Base-by-base conservation (phyloP, 1,140 invertebrate species). In the Pogonus chalceus region DNA sequence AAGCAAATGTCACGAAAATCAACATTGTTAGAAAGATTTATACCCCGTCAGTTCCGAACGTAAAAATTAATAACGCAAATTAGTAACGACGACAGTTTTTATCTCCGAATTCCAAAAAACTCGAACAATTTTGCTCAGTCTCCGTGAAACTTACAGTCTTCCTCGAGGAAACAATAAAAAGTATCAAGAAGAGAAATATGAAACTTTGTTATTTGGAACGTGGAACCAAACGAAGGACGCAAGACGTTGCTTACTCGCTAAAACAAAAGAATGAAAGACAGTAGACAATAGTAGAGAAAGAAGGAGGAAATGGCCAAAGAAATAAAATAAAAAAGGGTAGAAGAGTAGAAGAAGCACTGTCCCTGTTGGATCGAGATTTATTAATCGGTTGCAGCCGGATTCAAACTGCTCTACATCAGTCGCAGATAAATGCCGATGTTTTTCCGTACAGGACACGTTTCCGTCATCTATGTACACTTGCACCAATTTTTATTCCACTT, bases 361-460 rank as follows among this genome's bases (percentile, higher is more conserved):
- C 37, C 37, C 37, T 43, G 37, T 16, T 16, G 37, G 37, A 43
- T 43, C 37, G 37, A 43, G 37, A 43, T 43, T 43, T 43, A 43
- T 43, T 43, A 43, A 43, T 43, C 37, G 37, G 37, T 16, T 43
- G 37, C 37, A 43, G 37, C 18, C 9, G 37, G 37, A 43, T 43
- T 43, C 37, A 43, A 43, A 43, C 37, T 43, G 37, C 18, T 43
- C 18, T 16, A 43, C 37, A 43, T 43, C 37, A 43, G 9, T 43
- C 18, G 37, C 37, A 43, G 37, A 43, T 43, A 43, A 43, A 43
- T 43, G 37, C 37, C 18, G 37, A 10, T 43, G 37, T 43, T 43
- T 43, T 43, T 43, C 37, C 37, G 9, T 9, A 43, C 9, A n/a
- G n/a, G 37, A 43, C 37, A 43, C 37, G 37, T 7, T 43, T 43